Percentiles rank a stretch among this genome's conserved stretches.
Conservation (phyloP, 2,797 vertebrate genomes). For the Denticeps clupeoides region DNA sequence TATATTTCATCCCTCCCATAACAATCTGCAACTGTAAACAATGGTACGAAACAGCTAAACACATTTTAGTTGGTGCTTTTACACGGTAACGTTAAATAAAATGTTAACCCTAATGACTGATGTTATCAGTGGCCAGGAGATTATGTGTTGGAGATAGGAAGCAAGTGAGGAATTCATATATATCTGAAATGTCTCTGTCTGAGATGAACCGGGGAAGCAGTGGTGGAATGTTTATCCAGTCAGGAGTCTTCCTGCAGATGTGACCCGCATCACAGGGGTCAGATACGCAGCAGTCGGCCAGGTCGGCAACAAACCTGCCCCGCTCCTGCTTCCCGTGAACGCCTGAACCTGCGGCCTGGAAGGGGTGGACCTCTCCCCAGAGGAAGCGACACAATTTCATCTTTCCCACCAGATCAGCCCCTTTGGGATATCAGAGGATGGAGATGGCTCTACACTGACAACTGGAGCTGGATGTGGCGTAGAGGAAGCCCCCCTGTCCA, state of each 20-base stretch:
- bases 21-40: slow-evolving; percentile 19
- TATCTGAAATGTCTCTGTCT: slow-evolving; percentile 13
- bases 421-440: slow-evolving; percentile 51
- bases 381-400: slow-evolving; percentile 37
- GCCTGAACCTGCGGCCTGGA: slow-evolving; percentile 9
- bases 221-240: slow-evolving; percentile 24
- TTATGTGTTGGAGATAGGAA: slow-evolving; percentile 23
- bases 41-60: slow-evolving; percentile 21
- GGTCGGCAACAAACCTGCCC: slow-evolving; percentile 25
- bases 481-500: slow-evolving; percentile 46
- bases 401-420: slow-evolving; percentile 44
- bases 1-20: slow-evolving; percentile 17
- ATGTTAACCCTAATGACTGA: background rate
- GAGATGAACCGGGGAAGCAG: slow-evolving; percentile 4
- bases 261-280: slow-evolving; percentile 33
- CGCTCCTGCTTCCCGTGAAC: slow-evolving; percentile 26
- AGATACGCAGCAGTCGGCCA: slow-evolving; percentile 14
- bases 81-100: too few relatives aligned
- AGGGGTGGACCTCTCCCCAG: slow-evolving; percentile 9
- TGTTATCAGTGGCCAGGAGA: slow-evolving; percentile 4
- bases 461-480: slow-evolving; percentile 35
- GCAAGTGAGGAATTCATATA: slow-evolving; percentile 15
- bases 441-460: slow-evolving; percentile 46
- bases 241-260: slow-evolving; percentile 47
- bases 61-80: too few relatives aligned